Evolutionary conservation across 2,113 vertebrate species (phyloP).

Genomic region (Chaenogobius annularis): DNA sequence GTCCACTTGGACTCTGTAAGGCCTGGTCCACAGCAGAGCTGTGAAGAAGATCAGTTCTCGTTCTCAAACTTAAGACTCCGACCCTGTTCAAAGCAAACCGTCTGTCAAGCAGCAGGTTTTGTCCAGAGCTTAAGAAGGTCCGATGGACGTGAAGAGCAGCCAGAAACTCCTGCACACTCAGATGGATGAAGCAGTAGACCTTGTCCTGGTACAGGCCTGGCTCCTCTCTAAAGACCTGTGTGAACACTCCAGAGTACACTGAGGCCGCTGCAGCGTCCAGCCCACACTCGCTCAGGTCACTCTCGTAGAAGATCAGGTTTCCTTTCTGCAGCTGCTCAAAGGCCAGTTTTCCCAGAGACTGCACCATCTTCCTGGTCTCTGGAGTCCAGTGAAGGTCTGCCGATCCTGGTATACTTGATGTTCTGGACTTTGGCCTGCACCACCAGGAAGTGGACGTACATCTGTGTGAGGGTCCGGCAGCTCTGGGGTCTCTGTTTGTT

Average conservation of each 20-base stretch:
- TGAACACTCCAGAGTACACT: conserved; percentile 28
- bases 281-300: conserved; percentile 12
- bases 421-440: conserved; percentile 20
- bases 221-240: conserved; percentile 31
- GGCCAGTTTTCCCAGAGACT: conserved; percentile 29
- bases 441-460: conserved; percentile 33
- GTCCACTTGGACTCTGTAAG: conserved; percentile 43
- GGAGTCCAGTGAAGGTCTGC: conserved; percentile 19
- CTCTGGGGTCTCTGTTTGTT: background rate
- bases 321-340: conserved; percentile 38
- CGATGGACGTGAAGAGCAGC: conserved; percentile 52
- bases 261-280: conserved; percentile 10
- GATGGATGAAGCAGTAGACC: conserved; percentile 41
- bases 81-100: background rate
- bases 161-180: conserved; percentile 52
- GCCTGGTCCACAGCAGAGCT: conserved; percentile 35
- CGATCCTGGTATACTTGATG: conserved; percentile 13
- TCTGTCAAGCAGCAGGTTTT: conserved; percentile 19
- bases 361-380: conserved; percentile 16
- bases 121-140: conserved; percentile 31
- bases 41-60: background rate
- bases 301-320: conserved; percentile 33
- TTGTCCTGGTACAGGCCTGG: conserved; percentile 23
- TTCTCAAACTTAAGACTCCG: background rate
- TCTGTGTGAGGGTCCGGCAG: conserved; percentile 41